Evolutionary conservation across 2,113 vertebrate species (phyloP).

Genomic region (Nyctereutes procyonoides): DNA sequence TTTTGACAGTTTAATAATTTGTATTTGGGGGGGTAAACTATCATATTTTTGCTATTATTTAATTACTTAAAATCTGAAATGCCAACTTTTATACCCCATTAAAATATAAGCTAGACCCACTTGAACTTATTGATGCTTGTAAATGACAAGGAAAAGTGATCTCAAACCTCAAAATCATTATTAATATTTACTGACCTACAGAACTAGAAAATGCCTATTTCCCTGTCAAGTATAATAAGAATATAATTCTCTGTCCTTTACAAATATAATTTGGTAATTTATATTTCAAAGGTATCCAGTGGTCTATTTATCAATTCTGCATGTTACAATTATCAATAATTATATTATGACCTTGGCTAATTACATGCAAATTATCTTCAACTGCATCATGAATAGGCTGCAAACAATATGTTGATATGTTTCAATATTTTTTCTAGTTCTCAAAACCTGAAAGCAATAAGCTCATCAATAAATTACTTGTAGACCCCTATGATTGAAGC

Average conservation of each 20-base stretch:
- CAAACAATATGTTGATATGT: conserved; percentile 40
- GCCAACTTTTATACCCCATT: conserved; percentile 10
- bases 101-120: conserved; percentile 53
- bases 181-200: conserved; percentile 57
- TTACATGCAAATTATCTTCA: conserved; percentile 49
- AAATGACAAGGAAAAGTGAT: conserved; percentile 44
- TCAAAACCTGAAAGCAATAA: conserved; percentile 55
- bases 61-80: conserved; percentile 58
- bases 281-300: conserved; percentile 57
- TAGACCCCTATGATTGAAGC: conserved; percentile 61
- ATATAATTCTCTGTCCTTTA: conserved; percentile 49
- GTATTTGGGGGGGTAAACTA: not conserved
- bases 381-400: not conserved
- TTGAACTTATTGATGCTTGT: conserved; percentile 35
- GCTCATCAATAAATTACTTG: conserved; percentile 29
- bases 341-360: conserved; percentile 47
- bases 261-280: conserved; percentile 59
- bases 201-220: conserved; percentile 57
- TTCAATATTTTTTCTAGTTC: conserved; percentile 34
- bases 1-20: conserved; percentile 54
- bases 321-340: conserved; percentile 36
- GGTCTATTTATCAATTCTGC: conserved; percentile 40
- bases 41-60: not conserved
- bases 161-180: not conserved
- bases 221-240: conserved; percentile 49